Evolutionary conservation across 1,140 invertebrate species (phyloP).

Genomic region (Ceratoteleas bidentatus): DNA sequence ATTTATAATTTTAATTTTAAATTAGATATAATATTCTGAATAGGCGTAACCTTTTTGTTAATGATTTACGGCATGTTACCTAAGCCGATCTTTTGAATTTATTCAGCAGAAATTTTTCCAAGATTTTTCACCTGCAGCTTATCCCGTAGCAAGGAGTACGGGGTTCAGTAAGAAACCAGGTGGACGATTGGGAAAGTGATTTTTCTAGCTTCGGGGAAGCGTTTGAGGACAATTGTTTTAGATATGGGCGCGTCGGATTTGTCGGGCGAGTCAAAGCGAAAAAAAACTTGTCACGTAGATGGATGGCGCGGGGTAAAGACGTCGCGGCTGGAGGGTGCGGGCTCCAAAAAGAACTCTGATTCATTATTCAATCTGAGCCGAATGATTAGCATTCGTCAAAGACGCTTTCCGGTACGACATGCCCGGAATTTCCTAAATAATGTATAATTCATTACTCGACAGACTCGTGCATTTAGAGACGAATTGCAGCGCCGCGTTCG

Average conservation of each 20-base stretch:
- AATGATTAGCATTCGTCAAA: slow-evolving; percentile 81
- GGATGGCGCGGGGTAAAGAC: slow-evolving; percentile 46
- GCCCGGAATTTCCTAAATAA: slow-evolving; percentile 79
- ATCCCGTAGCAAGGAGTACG: not conserved
- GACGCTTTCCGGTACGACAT: slow-evolving; percentile 70
- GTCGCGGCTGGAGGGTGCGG: slow-evolving; percentile 53
- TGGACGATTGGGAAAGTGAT: too few species aligned
- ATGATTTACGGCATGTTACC: too few species aligned
- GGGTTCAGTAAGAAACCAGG: too few species aligned
- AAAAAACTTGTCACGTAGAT: slow-evolving; percentile 79
- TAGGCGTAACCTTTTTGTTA: too few species aligned
- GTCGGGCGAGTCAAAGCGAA: slow-evolving; percentile 21
- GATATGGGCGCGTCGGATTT: too few species aligned
- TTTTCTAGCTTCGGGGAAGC: too few species aligned
- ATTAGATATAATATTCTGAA: too few species aligned
- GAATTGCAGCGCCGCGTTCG: slow-evolving; percentile 17
- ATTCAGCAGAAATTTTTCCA: not conserved
- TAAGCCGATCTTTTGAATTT: not conserved
- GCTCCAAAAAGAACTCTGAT: slow-evolving; percentile 79
- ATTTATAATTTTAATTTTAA: too few species aligned
- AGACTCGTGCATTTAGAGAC: slow-evolving; percentile 37
- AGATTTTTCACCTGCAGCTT: not conserved
- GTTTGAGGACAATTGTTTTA: too few species aligned
- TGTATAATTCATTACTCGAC: slow-evolving; percentile 71
- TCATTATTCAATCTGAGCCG: slow-evolving; percentile 82